These are phyloP conservation scores for Resseliella maxima DNA, from an alignment of 2,888 invertebrate genomes.

Conservation along the genomic window DNA sequence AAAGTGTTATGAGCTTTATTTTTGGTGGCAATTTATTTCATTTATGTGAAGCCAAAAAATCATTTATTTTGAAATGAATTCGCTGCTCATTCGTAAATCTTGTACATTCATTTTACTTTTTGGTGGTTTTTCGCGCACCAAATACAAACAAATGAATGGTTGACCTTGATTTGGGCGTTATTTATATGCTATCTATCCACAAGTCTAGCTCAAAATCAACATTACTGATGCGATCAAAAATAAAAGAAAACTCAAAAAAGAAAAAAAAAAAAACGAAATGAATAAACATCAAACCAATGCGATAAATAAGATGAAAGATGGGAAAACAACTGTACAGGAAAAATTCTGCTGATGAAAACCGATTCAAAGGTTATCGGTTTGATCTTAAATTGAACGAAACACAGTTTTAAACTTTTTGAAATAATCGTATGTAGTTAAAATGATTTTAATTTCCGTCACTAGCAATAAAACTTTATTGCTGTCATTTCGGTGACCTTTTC, in stretches of 20 bases:
- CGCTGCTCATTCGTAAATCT: not conserved
- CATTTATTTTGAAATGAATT: constrained; percentile 7
- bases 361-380: constrained; percentile 34
- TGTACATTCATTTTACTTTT: not conserved
- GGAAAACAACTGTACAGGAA: not conserved
- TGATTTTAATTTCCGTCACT: constrained; percentile 31
- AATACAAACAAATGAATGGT: not conserved
- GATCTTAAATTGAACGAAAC: constrained; percentile 31
- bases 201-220: not conserved
- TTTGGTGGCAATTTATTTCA: constrained; percentile 45
- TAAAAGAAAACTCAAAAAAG: not conserved
- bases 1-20: constrained; percentile 23
- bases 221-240: too few species aligned
- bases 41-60: constrained; percentile 6
- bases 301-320: not conserved
- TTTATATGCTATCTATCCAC: not conserved
- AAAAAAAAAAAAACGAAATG: too few species aligned
- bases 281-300: too few species aligned
- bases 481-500: not conserved
- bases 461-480: constrained; percentile 26
- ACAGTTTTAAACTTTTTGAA: constrained; percentile 8
- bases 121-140: not conserved
- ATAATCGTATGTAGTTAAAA: constrained; percentile 24
- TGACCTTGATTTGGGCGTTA: constrained; percentile 1
- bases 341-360: not conserved